phyloP scores from a whole-genome alignment of 2,113 vertebrate genomes.

The Eulacestoma nigropectus region DNA sequence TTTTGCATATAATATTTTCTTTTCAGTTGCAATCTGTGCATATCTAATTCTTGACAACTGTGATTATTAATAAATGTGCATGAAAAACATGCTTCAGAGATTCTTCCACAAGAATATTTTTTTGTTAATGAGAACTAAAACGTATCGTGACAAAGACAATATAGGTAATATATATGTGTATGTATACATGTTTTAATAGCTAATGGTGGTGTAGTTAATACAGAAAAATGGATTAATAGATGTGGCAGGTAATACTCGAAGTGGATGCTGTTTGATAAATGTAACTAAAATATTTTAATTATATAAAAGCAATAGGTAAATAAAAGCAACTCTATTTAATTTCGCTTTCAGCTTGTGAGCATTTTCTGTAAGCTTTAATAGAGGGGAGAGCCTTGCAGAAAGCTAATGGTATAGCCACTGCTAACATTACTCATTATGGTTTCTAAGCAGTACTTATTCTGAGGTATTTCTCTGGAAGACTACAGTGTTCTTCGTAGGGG shows the following conservation, averaged over 20 bases:
- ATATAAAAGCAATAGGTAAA: conserved; percentile 76
- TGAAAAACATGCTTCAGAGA: conserved; percentile 67
- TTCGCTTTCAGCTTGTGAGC: conserved; percentile 50
- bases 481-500: conserved; percentile 14
- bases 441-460: conserved; percentile 56
- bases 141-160: conserved; percentile 64
- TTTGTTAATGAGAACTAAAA: conserved; percentile 73
- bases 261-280: conserved; percentile 63
- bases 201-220: conserved; percentile 61
- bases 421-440: conserved; percentile 43
- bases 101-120: conserved; percentile 65
- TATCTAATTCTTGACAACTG: conserved; percentile 75
- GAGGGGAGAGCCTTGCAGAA: conserved; percentile 36
- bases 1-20: conserved; percentile 64
- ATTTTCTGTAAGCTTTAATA: conserved; percentile 25
- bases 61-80: conserved; percentile 72
- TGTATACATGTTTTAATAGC: conserved; percentile 40
- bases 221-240: conserved; percentile 63
- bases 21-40: conserved; percentile 64
- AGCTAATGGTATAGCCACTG: conserved; percentile 36
- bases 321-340: conserved; percentile 74
- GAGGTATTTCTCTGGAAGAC: conserved; percentile 40
- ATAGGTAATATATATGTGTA: conserved; percentile 38
- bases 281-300: conserved; percentile 77
- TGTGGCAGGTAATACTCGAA: conserved; percentile 69